Evolutionary conservation across 2,113 vertebrate species (phyloP).

Genomic region (Apodemus sylvaticus): DNA sequence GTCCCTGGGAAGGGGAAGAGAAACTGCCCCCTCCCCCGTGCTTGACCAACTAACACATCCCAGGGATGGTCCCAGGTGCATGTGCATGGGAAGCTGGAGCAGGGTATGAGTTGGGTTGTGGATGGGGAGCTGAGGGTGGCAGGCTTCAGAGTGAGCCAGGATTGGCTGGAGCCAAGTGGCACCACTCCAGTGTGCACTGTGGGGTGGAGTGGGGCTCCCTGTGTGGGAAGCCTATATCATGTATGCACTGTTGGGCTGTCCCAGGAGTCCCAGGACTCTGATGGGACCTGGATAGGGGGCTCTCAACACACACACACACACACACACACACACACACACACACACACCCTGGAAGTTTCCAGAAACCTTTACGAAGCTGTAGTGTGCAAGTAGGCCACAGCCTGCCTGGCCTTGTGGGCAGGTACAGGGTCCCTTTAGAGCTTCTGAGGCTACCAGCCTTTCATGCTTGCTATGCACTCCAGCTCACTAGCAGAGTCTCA

Average conservation of each 20-base stretch:
- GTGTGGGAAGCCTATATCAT: not conserved
- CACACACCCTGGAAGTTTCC: not conserved
- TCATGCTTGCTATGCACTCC: rapidly evolving
- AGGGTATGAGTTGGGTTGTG: not conserved
- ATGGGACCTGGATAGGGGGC: not conserved
- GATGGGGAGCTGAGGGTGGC: not conserved
- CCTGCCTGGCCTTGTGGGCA: no score
- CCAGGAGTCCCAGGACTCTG: not conserved
- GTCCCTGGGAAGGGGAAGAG: not conserved
- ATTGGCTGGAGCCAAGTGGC: not conserved
- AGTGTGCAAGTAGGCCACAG: not conserved
- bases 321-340: not conserved
- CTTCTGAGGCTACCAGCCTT: not conserved
- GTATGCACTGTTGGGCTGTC: not conserved
- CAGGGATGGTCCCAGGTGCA: not conserved
- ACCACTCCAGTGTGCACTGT: not conserved
- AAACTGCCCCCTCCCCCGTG: not conserved
- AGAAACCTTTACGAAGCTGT: not conserved
- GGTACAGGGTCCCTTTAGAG: no score
- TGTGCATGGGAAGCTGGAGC: not conserved
- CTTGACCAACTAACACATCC: not conserved
- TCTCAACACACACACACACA: not conserved
- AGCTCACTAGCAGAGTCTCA: slow-evolving; percentile 30
- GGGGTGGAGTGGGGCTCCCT: not conserved
- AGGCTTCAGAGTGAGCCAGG: not conserved